These are phyloP conservation scores for Anableps anableps DNA, from an alignment of 2,797 vertebrate species.

Conservation along the genomic window DNA sequence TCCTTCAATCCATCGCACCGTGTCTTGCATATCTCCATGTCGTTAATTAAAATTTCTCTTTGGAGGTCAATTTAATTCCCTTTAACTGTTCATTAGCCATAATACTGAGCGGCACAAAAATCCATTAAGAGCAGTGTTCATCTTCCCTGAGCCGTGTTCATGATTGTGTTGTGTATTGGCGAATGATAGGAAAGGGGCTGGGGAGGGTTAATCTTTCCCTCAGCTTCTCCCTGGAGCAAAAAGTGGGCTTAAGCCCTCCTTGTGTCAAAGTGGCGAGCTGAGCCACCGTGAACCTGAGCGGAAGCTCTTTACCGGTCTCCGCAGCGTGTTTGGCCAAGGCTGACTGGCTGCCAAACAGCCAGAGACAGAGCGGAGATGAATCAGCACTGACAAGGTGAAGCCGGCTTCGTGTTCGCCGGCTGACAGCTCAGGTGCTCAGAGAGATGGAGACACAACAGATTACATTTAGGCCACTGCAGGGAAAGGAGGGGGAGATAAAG, in stretches of 20 bases:
- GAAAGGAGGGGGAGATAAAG: slow-evolving; percentile 10
- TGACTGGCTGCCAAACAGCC: slow-evolving; percentile 75
- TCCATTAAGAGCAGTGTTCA: slow-evolving; percentile 52
- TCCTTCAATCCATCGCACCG: slow-evolving; percentile 62
- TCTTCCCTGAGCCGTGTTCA: slow-evolving; percentile 4
- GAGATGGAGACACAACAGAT: slow-evolving; percentile 76
- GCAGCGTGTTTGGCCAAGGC: slow-evolving; percentile 69
- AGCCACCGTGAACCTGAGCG: slow-evolving; percentile 38
- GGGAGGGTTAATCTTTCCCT: slow-evolving; percentile 44
- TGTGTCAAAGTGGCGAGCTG: slow-evolving; percentile 42
- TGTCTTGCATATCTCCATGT: slow-evolving; percentile 62
- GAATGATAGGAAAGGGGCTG: neutral
- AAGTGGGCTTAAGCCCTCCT: slow-evolving; percentile 42
- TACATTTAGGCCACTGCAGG: slow-evolving; percentile 69
- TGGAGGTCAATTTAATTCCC: slow-evolving; percentile 80
- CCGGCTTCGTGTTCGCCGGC: slow-evolving; percentile 56
- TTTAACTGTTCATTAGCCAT: slow-evolving; percentile 79
- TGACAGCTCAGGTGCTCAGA: slow-evolving; percentile 77
- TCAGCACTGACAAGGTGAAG: slow-evolving; percentile 76
- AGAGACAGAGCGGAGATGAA: slow-evolving; percentile 71
- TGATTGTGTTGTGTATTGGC: slow-evolving; percentile 12
- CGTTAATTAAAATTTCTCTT: slow-evolving; percentile 81
- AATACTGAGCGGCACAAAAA: slow-evolving; percentile 38
- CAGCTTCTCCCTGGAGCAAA: slow-evolving; percentile 33
- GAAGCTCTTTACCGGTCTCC: slow-evolving; percentile 62